Conservation (phyloP, 2,888 invertebrate genomes). For the Athetis lepigone region DNA sequence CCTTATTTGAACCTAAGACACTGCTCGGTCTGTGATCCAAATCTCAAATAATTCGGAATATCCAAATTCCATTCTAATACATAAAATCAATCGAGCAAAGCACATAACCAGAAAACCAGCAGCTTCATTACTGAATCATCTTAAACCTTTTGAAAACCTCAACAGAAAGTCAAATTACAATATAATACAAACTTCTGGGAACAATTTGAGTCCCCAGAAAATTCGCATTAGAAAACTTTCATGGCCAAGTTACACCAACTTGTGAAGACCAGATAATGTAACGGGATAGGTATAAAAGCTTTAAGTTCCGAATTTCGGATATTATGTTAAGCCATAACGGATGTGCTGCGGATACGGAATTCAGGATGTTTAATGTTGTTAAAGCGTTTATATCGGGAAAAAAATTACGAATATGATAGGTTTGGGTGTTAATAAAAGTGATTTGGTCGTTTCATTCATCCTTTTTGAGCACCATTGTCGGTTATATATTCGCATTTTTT, state of each 20-base stretch:
- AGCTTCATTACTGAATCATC: constrained; percentile 20
- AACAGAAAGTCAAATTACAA: constrained; percentile 40
- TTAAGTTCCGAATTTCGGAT: constrained; percentile 45
- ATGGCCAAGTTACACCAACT: constrained; percentile 23
- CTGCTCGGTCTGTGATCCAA: too few species aligned
- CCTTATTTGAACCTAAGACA: too few species aligned
- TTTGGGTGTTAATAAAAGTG: constrained; percentile 2
- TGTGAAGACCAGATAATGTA: constrained; percentile 23
- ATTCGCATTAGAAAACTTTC: constrained; percentile 35
- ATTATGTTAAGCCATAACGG: constrained; percentile 53
- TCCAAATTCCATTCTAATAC: background rate
- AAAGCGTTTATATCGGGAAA: constrained; percentile 54
- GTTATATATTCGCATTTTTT: background rate
- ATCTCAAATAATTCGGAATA: background rate
- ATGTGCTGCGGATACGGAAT: constrained; percentile 58
- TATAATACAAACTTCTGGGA: constrained; percentile 37
- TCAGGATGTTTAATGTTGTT: constrained; percentile 62
- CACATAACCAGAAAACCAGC: background rate
- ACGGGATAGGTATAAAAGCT: constrained; percentile 45
- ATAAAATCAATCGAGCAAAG: background rate
- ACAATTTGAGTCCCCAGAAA: constrained; percentile 27
- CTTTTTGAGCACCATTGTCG: background rate
- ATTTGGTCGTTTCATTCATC: background rate
- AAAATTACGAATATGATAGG: constrained; percentile 30
- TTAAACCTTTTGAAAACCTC: constrained; percentile 35